Evolutionary conservation across 2,113 vertebrate species (phyloP).

Genomic region (Euleptes europaea): DNA sequence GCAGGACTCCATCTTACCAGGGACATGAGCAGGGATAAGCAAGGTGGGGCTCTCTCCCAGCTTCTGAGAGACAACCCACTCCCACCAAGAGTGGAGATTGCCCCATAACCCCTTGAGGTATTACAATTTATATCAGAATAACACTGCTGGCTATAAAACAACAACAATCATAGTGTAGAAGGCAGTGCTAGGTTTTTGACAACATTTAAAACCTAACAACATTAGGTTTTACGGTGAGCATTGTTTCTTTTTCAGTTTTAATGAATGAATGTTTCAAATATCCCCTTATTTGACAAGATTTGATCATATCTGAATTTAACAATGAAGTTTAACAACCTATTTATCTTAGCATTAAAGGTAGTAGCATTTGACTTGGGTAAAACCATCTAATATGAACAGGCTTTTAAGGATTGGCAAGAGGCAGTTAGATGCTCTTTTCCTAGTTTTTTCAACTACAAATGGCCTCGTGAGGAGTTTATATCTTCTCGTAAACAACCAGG

Average conservation of each 20-base stretch:
- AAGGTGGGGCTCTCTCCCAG: neutral
- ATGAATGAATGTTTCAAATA: neutral
- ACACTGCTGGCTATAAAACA: neutral
- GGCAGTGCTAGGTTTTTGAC: neutral
- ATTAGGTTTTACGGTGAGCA: neutral
- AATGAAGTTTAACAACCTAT: neutral
- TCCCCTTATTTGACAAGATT: neutral
- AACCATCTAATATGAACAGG: neutral
- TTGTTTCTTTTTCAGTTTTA: neutral
- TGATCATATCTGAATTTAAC: neutral
- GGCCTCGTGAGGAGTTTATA: neutral
- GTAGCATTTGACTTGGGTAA: neutral
- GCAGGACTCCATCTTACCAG: neutral
- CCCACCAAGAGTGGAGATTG: too few species aligned
- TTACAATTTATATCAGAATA: neutral
- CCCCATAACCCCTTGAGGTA: too few species aligned
- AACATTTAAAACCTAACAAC: neutral
- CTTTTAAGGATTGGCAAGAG: neutral
- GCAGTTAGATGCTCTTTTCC: neutral
- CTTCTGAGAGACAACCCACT: too few species aligned
- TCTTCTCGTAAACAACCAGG: slow-evolving; percentile 6
- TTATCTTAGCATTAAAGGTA: neutral
- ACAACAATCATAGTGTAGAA: neutral
- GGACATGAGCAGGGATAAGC: neutral
- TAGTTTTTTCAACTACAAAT: slow-evolving; percentile 6